phyloP scores from a whole-genome alignment of 2,797 vertebrate genomes.

The Botia almorhae region DNA sequence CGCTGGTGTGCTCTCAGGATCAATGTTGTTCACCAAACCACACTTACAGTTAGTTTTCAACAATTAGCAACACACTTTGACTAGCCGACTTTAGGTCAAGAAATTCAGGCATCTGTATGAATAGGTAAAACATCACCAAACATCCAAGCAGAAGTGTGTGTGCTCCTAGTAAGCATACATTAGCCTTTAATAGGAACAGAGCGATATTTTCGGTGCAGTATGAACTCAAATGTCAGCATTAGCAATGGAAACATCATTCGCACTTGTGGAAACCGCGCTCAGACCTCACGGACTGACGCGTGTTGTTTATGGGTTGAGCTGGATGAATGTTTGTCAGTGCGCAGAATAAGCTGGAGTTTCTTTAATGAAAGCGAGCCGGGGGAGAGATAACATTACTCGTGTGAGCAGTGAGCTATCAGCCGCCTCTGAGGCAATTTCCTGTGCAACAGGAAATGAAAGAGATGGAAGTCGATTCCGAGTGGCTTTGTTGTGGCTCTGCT shows the following conservation, averaged over 20 bases:
- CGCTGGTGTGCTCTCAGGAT: not conserved
- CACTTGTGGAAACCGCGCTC: not conserved
- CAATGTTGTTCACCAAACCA: not conserved
- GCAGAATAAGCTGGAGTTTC: slow-evolving; percentile 50
- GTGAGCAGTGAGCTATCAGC: slow-evolving; percentile 71
- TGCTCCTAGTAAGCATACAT: not conserved
- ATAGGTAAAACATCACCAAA: not conserved
- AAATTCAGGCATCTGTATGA: not conserved
- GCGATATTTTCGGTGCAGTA: not conserved
- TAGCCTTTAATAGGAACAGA: not conserved
- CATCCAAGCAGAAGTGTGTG: no score
- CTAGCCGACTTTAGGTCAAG: not conserved
- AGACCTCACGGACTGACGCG: slow-evolving; percentile 1
- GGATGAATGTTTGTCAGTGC: slow-evolving; percentile 52
- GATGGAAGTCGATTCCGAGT: slow-evolving; percentile 48
- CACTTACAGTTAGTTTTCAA: not conserved
- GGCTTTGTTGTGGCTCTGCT: slow-evolving; percentile 70
- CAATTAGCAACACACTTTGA: not conserved
- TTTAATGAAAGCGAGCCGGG: slow-evolving; percentile 68
- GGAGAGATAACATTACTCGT: slow-evolving; percentile 66
- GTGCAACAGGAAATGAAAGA: slow-evolving; percentile 93
- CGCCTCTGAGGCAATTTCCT: slow-evolving; percentile 87
- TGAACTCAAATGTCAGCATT: not conserved
- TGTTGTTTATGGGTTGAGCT: slow-evolving; percentile 46
- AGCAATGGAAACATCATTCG: not conserved